Evolutionary conservation across 2,797 vertebrate species (phyloP).

Genomic region (Micromesistius poutassou): DNA sequence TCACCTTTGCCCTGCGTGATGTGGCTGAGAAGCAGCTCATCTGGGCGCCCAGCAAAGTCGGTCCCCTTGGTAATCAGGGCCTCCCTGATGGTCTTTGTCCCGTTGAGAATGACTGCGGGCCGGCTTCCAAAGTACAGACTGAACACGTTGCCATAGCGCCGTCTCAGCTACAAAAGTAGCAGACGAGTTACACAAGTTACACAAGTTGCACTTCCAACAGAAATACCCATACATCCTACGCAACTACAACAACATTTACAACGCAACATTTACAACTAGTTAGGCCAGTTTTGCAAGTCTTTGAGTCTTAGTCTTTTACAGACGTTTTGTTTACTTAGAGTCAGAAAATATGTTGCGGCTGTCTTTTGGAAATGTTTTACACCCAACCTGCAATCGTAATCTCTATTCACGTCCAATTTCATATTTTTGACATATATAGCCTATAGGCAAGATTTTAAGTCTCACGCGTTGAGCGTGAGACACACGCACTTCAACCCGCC

Average conservation of each 20-base stretch:
- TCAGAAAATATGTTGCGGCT: not conserved
- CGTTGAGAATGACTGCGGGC: constrained; percentile 56
- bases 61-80: constrained; percentile 38
- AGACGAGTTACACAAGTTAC: not conserved
- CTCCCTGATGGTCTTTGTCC: constrained; percentile 66
- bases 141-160: constrained; percentile 44
- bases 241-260: too few relatives aligned
- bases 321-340: not conserved
- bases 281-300: too few relatives aligned
- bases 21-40: constrained; percentile 31
- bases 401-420: too few relatives aligned
- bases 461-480: too few relatives aligned
- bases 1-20: constrained; percentile 30
- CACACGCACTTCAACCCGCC: too few relatives aligned
- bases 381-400: too few relatives aligned
- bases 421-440: too few relatives aligned
- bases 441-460: too few relatives aligned
- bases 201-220: not conserved
- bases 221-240: not conserved
- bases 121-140: constrained; percentile 39
- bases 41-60: constrained; percentile 45
- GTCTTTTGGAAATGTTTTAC: too few relatives aligned
- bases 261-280: too few relatives aligned
- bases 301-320: not conserved
- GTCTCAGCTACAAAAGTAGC: constrained; percentile 16